Base-by-base conservation (phyloP, 2,113 vertebrate genomes). In the Epinephelus moara region DNA sequence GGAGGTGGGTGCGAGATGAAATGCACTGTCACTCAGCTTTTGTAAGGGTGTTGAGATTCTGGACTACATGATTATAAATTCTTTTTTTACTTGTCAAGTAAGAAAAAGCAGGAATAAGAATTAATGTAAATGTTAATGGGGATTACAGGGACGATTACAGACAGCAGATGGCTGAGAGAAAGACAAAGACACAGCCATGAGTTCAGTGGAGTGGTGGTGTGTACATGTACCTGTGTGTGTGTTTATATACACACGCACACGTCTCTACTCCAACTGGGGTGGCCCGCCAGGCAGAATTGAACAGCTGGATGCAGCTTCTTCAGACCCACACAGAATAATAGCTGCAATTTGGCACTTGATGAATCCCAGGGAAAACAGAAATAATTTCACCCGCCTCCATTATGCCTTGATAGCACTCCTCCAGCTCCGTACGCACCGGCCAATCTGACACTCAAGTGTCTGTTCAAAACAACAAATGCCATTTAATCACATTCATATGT, bases 331-430 rank as follows among this genome's bases (percentile, higher is more conserved):
- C 50, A 83, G 63, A 85, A 76, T 87, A 91, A 92, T 87, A 73
- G 83, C 69, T 67, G 85, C 78, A 93, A 94, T 93, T 91, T 94
- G 91, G 88, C 85, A 75, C 75, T 77, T 92, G 88, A 94, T 93
- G 82, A 91, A 86, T 89, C 89, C 56, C 45, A 37, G 78, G 37
- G 53, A 77, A 77, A 90, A 88, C 79, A 85, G 40, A 84, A 87
- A 82, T 71, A 52, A 79, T 77, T 79, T 79, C 73, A 73, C 50
- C 70, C 42, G 42, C 80, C 81, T 82, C 78, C 77, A 71, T 80
- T 75, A 83, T 30, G 56, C 40, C 60, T 83, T 50, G 49, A 49
- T 60, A 68, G 57, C 27, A 15, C 78, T 78, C 61, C 68, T 81
- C 61, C 53, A 80, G 61, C 78, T 86, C 76, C 15, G 45, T 56